Conservation (phyloP, 2,113 vertebrate species). For the Pavo muticus region DNA sequence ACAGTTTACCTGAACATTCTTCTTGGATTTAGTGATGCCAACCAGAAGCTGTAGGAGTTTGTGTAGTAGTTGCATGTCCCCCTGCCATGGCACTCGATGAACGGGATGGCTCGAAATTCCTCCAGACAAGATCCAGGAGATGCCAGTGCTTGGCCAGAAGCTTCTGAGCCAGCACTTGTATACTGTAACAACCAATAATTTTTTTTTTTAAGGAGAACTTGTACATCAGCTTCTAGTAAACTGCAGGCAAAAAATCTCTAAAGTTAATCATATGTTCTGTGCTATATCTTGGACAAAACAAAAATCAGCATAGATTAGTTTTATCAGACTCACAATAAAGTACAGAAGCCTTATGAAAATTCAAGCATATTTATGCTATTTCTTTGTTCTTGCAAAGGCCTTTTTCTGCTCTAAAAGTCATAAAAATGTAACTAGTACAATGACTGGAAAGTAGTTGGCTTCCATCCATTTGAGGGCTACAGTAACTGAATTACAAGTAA, state of each 20-base stretch:
- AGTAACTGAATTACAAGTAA: neutral
- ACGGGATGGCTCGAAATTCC: slow-evolving; percentile 88
- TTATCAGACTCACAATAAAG: neutral
- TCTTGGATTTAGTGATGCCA: slow-evolving; percentile 84
- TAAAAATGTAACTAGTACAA: neutral
- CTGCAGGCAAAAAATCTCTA: neutral
- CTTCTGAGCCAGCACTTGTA: slow-evolving; percentile 88
- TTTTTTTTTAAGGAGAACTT: slow-evolving; percentile 11
- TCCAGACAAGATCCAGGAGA: slow-evolving; percentile 94
- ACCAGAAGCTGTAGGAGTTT: slow-evolving; percentile 94
- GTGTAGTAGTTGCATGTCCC: slow-evolving; percentile 92
- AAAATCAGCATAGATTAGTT: neutral
- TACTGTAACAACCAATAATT: slow-evolving; percentile 78
- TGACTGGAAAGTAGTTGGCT: neutral
- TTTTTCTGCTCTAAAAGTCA: neutral
- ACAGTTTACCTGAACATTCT: slow-evolving; percentile 91
- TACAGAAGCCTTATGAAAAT: neutral
- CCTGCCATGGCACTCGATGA: slow-evolving; percentile 91
- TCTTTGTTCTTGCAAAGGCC: neutral
- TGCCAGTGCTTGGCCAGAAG: slow-evolving; percentile 89
- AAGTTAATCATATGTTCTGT: neutral
- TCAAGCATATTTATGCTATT: neutral
- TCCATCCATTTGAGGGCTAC: neutral
- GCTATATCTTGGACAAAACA: neutral
- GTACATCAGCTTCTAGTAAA: neutral